Evolutionary conservation across 2,797 vertebrate genomes (phyloP).

Genomic region (Amazonetta brasiliensis): DNA sequence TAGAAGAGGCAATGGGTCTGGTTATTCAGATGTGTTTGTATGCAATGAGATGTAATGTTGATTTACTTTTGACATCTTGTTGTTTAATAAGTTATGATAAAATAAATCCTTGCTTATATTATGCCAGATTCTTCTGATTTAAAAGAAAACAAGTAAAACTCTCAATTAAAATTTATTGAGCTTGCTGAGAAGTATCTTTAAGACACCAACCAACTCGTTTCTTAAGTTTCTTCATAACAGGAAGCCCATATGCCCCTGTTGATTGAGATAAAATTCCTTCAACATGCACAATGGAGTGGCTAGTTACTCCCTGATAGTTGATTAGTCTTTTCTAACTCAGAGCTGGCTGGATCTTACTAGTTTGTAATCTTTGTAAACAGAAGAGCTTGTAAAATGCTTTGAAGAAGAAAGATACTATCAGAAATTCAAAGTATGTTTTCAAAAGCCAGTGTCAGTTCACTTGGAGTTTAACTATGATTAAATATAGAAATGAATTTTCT

Average conservation of each 20-base stretch:
- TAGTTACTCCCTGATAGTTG: neutral
- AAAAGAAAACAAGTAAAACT: neutral
- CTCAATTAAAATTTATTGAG: neutral
- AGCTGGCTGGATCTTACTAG: neutral
- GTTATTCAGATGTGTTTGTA: neutral
- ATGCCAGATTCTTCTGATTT: neutral
- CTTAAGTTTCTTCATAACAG: neutral
- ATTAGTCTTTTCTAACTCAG: neutral
- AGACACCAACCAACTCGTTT: neutral
- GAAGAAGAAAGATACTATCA: neutral
- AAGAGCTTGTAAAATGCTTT: neutral
- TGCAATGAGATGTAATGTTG: neutral
- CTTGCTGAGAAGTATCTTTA: neutral
- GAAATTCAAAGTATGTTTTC: slow-evolving; percentile 9
- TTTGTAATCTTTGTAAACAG: neutral
- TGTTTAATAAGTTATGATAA: neutral
- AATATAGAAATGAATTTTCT: neutral
- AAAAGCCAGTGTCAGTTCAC: neutral
- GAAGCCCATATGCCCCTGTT: neutral
- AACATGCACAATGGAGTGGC: neutral
- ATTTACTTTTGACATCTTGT: neutral
- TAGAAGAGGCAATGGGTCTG: neutral
- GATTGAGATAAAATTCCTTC: slow-evolving; percentile 2
- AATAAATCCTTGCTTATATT: neutral
- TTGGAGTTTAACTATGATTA: neutral